Evolutionary conservation across 2,797 vertebrate genomes (phyloP), one percentile per base, ranked within the genome.

Genomic region (Rhinoraja longicauda): DNA sequence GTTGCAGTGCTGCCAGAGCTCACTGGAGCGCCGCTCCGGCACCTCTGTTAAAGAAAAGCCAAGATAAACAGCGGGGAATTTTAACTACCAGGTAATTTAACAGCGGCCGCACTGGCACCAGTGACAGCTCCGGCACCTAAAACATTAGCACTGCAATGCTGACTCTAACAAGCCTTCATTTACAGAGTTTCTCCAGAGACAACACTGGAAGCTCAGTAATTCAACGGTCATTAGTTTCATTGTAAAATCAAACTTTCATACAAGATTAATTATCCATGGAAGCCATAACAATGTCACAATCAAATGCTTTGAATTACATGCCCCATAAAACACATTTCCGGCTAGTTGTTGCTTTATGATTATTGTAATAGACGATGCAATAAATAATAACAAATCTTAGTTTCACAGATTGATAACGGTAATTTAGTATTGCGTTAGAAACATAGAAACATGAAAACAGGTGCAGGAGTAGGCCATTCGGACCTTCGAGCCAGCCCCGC

Each of bases 161-260:
- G n/a, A n/a, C n/a, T n/a, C n/a, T n/a, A n/a, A n/a, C n/a, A n/a
- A n/a, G n/a, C n/a, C n/a, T n/a, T n/a, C 32, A 70, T 24, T 90
- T 90, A 21, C 9, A 90, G 15, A 26, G 17, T 67, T 45, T 45
- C 88, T 90, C 19, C 1, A 12, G 19, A 26, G 64, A 70, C 21
- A 45, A 39, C 19, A 1, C 62, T 4, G 62, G 67, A 67, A 90
- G n/a, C 32, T 90, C 32, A 90, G 32, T 90, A 90, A 67, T 39
- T n/a, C 86, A 90, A 67, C 62, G 53, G 53, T 26, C 86, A 39
- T 90, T 90, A 45, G 32, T 17, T 70, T 24, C n/a, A 90, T 70
- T 90, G 88, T 26, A 90, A 90, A 72, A 70, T 90, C 88, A 90
- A 90, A 36, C 64, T 90, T 90, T 70, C 29, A 72, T 39, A 26